Evolutionary conservation across 1,140 invertebrate genomes (phyloP).

Genomic region (Grapholita molesta): DNA sequence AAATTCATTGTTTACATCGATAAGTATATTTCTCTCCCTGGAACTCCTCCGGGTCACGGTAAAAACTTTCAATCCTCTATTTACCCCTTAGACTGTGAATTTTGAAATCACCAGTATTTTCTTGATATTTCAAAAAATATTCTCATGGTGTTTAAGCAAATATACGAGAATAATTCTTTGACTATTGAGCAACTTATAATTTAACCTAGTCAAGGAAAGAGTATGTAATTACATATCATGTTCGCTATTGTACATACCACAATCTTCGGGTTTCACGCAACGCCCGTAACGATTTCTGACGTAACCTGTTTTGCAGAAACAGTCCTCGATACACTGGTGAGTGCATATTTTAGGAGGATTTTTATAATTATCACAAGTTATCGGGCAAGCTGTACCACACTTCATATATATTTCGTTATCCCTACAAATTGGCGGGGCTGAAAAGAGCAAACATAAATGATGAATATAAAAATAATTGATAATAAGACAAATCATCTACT

Average conservation of each 20-base stretch:
- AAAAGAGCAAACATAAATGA: neutral
- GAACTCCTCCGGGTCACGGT: no score
- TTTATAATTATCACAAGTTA: slow-evolving; percentile 23
- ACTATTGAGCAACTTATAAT: no score
- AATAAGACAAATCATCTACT: no score
- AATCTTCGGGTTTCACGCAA: slow-evolving; percentile 21
- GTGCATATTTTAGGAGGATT: slow-evolving; percentile 8
- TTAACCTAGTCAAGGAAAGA: neutral
- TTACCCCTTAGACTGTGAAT: no score
- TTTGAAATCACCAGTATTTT: no score
- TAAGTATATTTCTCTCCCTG: no score
- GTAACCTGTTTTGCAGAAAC: slow-evolving; percentile 25
- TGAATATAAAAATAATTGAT: neutral
- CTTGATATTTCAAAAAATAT: no score
- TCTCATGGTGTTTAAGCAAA: no score
- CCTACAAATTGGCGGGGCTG: slow-evolving; percentile 7
- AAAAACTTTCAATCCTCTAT: no score
- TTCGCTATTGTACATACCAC: slow-evolving; percentile 15
- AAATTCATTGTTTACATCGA: no score
- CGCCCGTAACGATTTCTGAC: slow-evolving; percentile 19
- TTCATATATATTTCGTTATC: slow-evolving; percentile 16
- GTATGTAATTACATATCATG: neutral
- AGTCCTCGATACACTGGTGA: slow-evolving; percentile 12
- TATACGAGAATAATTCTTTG: no score
- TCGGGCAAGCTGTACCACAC: slow-evolving; percentile 20